Conservation (phyloP, 2,113 vertebrate genomes). For the Canis aureus region DNA sequence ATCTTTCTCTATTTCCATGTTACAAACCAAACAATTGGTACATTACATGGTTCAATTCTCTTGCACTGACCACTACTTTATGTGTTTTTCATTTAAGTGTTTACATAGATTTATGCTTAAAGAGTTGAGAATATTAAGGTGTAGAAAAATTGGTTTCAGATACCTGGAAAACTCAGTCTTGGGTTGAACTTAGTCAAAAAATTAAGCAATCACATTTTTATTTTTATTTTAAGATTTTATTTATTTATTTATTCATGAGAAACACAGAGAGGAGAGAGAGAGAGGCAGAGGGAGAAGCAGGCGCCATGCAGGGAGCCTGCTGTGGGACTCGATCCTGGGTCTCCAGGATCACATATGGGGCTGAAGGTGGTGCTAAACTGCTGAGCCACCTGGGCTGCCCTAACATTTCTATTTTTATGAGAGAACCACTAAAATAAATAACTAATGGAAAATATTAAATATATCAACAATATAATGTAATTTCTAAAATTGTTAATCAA, state of each 20-base stretch:
- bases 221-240: not conserved
- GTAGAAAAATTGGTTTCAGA: not conserved
- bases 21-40: not conserved
- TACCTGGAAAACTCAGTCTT: not conserved
- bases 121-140: not conserved
- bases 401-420: not conserved
- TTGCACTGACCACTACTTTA: not conserved
- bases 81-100: not conserved
- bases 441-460: not conserved
- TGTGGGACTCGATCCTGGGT: too few species aligned
- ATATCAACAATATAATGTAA: not conserved
- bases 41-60: not conserved
- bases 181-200: not conserved
- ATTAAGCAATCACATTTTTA: not conserved
- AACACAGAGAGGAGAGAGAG: too few species aligned
- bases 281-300: too few species aligned
- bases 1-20: not conserved
- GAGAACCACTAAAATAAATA: not conserved
- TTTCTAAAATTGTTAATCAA: not conserved
- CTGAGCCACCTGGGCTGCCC: too few species aligned
- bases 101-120: not conserved
- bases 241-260: too few species aligned
- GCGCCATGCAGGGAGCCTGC: too few species aligned
- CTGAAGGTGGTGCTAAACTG: too few species aligned
- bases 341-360: too few species aligned